Evolutionary conservation across 2,113 vertebrate species (phyloP).

Genomic region (Hippotragus niger): DNA sequence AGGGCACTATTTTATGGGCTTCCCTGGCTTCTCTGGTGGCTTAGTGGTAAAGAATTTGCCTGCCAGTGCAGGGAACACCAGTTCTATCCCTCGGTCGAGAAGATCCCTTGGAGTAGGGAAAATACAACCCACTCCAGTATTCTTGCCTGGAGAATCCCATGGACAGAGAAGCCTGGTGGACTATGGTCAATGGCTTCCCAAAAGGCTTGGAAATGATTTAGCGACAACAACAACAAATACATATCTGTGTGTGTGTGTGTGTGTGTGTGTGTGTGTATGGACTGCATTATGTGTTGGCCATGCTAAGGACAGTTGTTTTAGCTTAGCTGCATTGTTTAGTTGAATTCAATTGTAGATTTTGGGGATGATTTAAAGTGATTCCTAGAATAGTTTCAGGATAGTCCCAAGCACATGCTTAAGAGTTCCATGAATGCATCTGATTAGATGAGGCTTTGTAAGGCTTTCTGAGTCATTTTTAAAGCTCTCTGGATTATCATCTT

Average conservation of each 20-base stretch:
- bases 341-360: neutral
- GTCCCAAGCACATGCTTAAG: neutral
- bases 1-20: neutral
- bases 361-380: neutral
- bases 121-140: neutral
- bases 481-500: neutral
- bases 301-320: neutral
- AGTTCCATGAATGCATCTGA: neutral
- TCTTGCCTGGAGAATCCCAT: neutral
- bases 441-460: neutral
- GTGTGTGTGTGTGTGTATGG: neutral
- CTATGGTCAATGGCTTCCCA: neutral
- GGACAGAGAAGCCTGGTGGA: neutral
- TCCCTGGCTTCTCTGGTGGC: neutral
- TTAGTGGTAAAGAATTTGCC: neutral
- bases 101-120: neutral
- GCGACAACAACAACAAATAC: neutral
- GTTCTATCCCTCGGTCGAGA: neutral
- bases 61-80: neutral
- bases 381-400: neutral
- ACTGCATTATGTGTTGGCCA: neutral
- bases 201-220: neutral
- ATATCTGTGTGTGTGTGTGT: neutral
- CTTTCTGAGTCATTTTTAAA: neutral
- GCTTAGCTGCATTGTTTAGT: neutral